phyloP scores from a whole-genome alignment of 2,113 vertebrate genomes.

The Erinaceus europaeus region DNA sequence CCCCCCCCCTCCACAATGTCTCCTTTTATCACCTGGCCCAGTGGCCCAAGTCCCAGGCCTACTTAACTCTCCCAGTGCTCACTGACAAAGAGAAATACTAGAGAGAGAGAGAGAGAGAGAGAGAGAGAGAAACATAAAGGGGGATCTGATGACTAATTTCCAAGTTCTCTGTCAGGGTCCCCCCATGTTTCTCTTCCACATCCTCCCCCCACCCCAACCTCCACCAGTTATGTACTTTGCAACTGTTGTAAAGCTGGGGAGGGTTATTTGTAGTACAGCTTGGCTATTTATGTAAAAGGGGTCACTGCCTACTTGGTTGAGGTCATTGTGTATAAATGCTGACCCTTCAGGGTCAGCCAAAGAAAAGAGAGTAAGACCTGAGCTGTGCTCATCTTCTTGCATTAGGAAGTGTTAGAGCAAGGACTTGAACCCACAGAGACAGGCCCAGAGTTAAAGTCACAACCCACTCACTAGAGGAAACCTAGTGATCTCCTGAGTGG shows the following conservation, averaged over 20 bases:
- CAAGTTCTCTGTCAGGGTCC: background rate
- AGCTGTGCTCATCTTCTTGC: background rate
- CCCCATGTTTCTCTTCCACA: no score
- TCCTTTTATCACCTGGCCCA: background rate
- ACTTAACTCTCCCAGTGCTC: background rate
- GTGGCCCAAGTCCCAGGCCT: background rate
- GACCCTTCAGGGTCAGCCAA: background rate
- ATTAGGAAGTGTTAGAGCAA: background rate
- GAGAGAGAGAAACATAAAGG: background rate
- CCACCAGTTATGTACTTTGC: fast-evolving
- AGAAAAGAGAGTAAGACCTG: background rate
- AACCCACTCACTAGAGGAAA: background rate
- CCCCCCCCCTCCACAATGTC: no score
- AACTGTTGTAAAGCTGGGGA: no score
- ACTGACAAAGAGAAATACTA: background rate
- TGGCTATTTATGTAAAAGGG: background rate
- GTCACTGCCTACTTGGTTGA: background rate
- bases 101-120: background rate
- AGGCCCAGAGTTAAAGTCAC: background rate
- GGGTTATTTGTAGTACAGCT: background rate
- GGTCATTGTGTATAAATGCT: background rate
- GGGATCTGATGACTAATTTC: background rate
- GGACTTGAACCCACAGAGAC: fast-evolving
- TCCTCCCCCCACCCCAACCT: no score
- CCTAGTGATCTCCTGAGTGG: fast-evolving